Base-by-base conservation (phyloP, 2,113 vertebrate species). In the Pithys albifrons region DNA sequence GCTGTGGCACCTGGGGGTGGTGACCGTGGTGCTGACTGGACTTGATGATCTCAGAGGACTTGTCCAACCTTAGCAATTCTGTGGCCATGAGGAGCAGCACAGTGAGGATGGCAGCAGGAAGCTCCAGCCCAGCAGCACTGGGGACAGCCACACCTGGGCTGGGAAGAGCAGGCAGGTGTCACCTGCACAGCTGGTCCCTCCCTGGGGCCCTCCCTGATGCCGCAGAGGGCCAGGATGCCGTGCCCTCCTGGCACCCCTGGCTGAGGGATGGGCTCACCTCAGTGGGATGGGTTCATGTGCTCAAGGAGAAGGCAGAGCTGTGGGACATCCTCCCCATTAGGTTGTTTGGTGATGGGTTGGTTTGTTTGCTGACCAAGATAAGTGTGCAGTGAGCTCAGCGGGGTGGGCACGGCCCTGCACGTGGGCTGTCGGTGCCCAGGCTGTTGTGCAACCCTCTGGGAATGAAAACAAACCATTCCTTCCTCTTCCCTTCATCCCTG, bases 181-280 rank as follows among this genome's bases (percentile, higher is more conserved):
- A 55, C 17, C 49, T 6, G 7, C 39, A 3, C 28, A 0, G 2
- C 64, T 1, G 0, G 4, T 15, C 17, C 1, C 0, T 24, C 33
- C n/a, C 18, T 1, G 24, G 59, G 16, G 16, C 29, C 22, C 25
- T 76, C 58, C 39, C 31, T 0, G 6, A 6, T 4, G 46, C 23
- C 1, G 0, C 77, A 2, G 77, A 45, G 5, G 33, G 45, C 6
- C 2, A 1, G 19, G 45, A 15, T 27, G 27, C 48, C 0, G 0
- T 29, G 51, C 35, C 55, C 75, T 23, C 23, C 61, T 22, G 79
- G 29, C 3, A 2, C 1, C 45, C 10, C 18, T 1, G 41, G 49
- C 67, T 65, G 6, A 64, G 14, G 69, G 75, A 35, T 3, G 49
- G 65, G 64, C 81, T 54, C 19, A 1, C 3, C 0, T 19, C 33